Evolutionary conservation across 2,888 invertebrate genomes (phyloP).

Genomic region (Zygogramma bicolorata): DNA sequence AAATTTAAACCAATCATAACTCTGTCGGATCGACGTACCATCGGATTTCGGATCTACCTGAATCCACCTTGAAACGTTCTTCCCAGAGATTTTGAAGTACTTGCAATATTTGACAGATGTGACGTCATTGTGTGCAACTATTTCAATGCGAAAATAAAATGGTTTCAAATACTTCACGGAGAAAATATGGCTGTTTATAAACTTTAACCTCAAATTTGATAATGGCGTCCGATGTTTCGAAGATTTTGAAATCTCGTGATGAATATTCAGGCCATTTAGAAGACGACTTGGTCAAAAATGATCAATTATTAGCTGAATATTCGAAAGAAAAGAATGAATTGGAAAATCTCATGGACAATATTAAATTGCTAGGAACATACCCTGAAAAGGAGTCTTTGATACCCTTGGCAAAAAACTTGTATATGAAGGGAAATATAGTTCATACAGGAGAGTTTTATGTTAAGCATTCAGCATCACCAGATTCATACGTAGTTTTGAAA

Average conservation of each 20-base stretch:
- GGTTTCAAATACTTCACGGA: no score
- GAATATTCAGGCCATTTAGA: conserved; percentile 51
- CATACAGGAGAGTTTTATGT: conserved; percentile 59
- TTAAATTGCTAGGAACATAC: conserved; percentile 49
- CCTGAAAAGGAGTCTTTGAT: conserved; percentile 55
- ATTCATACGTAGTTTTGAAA: conserved; percentile 51
- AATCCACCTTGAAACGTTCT: no score
- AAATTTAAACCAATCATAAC: no score
- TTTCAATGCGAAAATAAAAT: no score
- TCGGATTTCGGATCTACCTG: no score
- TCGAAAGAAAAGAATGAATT: conserved; percentile 44
- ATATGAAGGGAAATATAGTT: conserved; percentile 56
- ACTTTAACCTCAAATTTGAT: neutral
- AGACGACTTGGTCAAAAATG: conserved; percentile 49
- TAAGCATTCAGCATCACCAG: conserved; percentile 50
- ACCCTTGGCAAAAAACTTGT: conserved; percentile 59
- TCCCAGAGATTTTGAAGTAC: no score
- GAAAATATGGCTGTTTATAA: no score
- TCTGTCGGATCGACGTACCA: no score
- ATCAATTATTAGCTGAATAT: conserved; percentile 37
- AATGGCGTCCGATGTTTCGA: conserved; percentile 38
- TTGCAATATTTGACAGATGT: no score
- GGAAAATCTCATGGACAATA: conserved; percentile 45
- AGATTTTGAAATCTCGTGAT: conserved; percentile 43
- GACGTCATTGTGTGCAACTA: no score